Conservation (phyloP, 2,797 vertebrate genomes). For the Borostomias antarcticus region DNA sequence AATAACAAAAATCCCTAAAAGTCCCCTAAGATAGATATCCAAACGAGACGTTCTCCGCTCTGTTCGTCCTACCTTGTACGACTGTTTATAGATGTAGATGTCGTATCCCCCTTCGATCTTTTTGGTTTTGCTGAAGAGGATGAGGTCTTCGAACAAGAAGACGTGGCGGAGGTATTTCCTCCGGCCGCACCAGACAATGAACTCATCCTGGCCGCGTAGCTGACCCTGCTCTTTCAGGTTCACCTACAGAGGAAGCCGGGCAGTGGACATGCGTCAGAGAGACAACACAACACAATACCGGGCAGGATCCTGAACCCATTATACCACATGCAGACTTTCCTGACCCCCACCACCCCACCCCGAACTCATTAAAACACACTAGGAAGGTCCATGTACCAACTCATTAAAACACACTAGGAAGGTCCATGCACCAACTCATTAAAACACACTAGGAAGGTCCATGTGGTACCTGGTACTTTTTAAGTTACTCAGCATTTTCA, state of each 20-base stretch:
- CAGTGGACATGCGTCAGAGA: slow-evolving; percentile 51
- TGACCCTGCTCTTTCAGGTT: slow-evolving; percentile 88
- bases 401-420: slow-evolving; percentile 1
- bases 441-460: not conserved
- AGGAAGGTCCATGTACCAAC: not conserved
- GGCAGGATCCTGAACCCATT: slow-evolving; percentile 38
- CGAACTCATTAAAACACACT: slow-evolving; percentile 7
- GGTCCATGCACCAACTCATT: not conserved
- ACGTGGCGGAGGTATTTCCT: slow-evolving; percentile 85
- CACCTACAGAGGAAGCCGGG: slow-evolving; percentile 74
- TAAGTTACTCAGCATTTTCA: not conserved
- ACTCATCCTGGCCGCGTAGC: slow-evolving; percentile 86
- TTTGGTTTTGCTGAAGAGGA: slow-evolving; percentile 89
- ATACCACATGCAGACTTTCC: not conserved
- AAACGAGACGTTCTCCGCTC: too few relatives aligned
- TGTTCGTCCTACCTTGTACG: slow-evolving; percentile 79
- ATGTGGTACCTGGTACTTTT: not conserved
- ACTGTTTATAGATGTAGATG: slow-evolving; percentile 87
- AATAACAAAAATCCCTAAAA: too few relatives aligned
- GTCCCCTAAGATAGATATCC: not conserved
- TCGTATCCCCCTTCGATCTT: slow-evolving; percentile 85
- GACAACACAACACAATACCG: slow-evolving; percentile 55
- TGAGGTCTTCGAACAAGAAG: slow-evolving; percentile 89
- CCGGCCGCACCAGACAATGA: slow-evolving; percentile 84
- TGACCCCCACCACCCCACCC: too few relatives aligned